phyloP scores from a whole-genome alignment of 1,140 invertebrate genomes.

The Bombyx mandarina region DNA sequence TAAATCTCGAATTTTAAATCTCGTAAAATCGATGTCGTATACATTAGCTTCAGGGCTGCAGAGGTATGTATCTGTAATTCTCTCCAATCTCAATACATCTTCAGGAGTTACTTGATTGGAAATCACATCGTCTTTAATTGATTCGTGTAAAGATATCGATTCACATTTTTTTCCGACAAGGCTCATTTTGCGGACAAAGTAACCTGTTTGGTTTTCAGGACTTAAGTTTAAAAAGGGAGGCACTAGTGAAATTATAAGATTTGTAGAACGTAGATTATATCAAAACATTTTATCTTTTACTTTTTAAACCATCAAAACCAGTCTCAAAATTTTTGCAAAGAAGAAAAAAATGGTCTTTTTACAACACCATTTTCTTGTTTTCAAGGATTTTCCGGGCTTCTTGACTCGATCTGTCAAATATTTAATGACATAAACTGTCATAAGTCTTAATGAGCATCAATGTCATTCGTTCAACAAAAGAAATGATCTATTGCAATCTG shows the following conservation, averaged over 20 bases:
- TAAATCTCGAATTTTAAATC: slow-evolving; percentile 97
- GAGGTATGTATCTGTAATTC: slow-evolving; percentile 83
- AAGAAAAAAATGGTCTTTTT: no score
- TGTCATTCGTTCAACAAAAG: no score
- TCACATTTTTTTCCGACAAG: slow-evolving; percentile 63
- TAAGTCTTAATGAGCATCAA: no score
- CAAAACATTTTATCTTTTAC: slow-evolving; percentile 18
- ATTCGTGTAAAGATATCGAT: slow-evolving; percentile 52
- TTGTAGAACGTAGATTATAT: slow-evolving; percentile 6
- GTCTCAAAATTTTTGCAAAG: no score
- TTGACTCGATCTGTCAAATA: no score
- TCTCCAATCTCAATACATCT: slow-evolving; percentile 74
- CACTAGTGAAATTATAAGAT: slow-evolving; percentile 19
- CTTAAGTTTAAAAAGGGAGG: slow-evolving; percentile 21
- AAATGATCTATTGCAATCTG: no score
- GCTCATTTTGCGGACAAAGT: slow-evolving; percentile 43
- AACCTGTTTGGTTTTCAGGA: background rate
- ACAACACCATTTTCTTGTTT: no score
- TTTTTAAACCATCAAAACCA: no score
- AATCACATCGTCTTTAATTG: slow-evolving; percentile 43
- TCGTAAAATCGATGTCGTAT: slow-evolving; percentile 98
- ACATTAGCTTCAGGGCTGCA: slow-evolving; percentile 96
- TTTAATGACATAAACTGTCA: no score
- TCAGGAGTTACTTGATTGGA: slow-evolving; percentile 72
- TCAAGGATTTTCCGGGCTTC: no score